Evolutionary conservation across 2,888 invertebrate genomes (phyloP).

Genomic region (Chrysolina oricalcia): DNA sequence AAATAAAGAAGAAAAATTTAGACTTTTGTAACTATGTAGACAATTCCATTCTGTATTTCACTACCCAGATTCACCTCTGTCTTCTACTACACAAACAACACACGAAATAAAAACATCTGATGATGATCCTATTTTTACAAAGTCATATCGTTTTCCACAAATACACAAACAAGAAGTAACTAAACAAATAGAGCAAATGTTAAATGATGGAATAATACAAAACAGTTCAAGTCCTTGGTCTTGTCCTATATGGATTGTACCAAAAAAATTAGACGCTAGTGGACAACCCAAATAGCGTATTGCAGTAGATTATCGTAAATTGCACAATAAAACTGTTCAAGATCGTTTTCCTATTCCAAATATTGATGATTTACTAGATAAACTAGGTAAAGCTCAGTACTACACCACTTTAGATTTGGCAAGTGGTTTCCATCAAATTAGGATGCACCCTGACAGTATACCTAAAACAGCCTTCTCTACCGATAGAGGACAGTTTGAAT

Average conservation of each 20-base stretch:
- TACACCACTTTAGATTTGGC: slow-evolving; percentile 33
- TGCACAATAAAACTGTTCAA: slow-evolving; percentile 12
- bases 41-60: too few relatives aligned
- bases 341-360: slow-evolving; percentile 23
- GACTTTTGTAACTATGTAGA: too few relatives aligned
- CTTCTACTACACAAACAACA: too few relatives aligned
- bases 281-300: slow-evolving; percentile 32
- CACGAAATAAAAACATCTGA: too few relatives aligned
- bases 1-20: too few relatives aligned
- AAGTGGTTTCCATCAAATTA: slow-evolving; percentile 46
- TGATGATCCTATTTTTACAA: slow-evolving; percentile 22
- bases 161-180: slow-evolving; percentile 35
- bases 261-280: slow-evolving; percentile 28
- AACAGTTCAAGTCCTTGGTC: too few relatives aligned
- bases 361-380: slow-evolving; percentile 32
- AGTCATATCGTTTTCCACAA: slow-evolving; percentile 33
- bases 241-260: too few relatives aligned
- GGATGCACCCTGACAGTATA: slow-evolving; percentile 35
- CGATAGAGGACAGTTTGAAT: too few relatives aligned
- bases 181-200: slow-evolving; percentile 32
- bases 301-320: not conserved
- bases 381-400: slow-evolving; percentile 28
- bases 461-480: slow-evolving; percentile 31
- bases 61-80: too few relatives aligned
- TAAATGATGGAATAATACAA: slow-evolving; percentile 36